phyloP scores from a whole-genome alignment of 1,140 invertebrate genomes.

The Drosophila mauritiana region DNA sequence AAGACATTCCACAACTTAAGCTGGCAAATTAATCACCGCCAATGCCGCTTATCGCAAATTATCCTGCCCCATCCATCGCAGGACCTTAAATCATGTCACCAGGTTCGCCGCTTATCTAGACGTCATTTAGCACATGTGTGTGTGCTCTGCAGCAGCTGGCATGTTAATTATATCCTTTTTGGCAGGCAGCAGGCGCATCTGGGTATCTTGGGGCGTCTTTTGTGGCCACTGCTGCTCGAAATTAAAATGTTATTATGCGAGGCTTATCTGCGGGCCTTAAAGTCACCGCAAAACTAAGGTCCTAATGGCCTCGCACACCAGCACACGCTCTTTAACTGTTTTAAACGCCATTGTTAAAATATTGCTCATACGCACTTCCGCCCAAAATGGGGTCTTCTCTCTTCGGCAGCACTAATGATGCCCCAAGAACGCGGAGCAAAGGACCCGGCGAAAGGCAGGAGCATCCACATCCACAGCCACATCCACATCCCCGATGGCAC shows the following conservation, averaged over 20 bases:
- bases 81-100: slow-evolving; percentile 54
- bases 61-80: slow-evolving; percentile 31
- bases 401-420: slow-evolving; percentile 78
- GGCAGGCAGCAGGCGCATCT: slow-evolving; percentile 30
- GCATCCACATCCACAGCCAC: slow-evolving; percentile 13
- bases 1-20: background rate
- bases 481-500: slow-evolving; percentile 24
- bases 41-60: slow-evolving; percentile 48
- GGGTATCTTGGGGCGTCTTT: slow-evolving; percentile 48
- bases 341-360: slow-evolving; percentile 84
- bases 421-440: slow-evolving; percentile 54
- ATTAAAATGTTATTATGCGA: slow-evolving; percentile 74
- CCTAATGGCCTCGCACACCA: slow-evolving; percentile 68
- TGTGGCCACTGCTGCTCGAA: slow-evolving; percentile 67
- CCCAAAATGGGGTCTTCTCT: slow-evolving; percentile 75
- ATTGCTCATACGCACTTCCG: slow-evolving; percentile 83
- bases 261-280: slow-evolving; percentile 71
- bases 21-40: slow-evolving; percentile 28
- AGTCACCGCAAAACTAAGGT: slow-evolving; percentile 63
- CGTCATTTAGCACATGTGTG: slow-evolving; percentile 42
- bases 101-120: slow-evolving; percentile 40
- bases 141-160: slow-evolving; percentile 17
- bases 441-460: slow-evolving; percentile 1
- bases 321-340: slow-evolving; percentile 75
- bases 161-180: slow-evolving; percentile 75